A percentile compares a stretch with the other conserved stretches of the same genome.
These are phyloP conservation scores for Andinoacara biseriatus DNA, from an alignment of 2,113 vertebrate species.

Conservation along the genomic window DNA sequence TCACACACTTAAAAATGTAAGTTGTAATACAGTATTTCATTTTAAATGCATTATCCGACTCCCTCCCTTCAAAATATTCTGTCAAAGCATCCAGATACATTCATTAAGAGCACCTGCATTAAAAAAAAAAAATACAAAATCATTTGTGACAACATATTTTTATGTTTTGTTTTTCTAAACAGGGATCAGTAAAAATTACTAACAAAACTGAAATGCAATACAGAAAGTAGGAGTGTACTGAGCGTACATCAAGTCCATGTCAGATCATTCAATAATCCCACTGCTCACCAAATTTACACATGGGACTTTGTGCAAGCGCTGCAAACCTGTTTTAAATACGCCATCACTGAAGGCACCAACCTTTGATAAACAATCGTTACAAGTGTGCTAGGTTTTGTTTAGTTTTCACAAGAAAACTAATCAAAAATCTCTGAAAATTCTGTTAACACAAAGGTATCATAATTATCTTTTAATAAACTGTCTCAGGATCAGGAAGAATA, in stretches of 20 bases:
- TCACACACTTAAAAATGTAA: not conserved
- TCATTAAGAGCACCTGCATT: not conserved
- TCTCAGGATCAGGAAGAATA: conserved; percentile 45
- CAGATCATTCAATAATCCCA: conserved; percentile 38
- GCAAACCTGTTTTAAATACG: conserved; percentile 45
- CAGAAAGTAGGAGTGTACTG: conserved; percentile 35
- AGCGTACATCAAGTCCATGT: conserved; percentile 27
- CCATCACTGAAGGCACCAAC: conserved; percentile 56
- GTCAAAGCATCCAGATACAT: not conserved
- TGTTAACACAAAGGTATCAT: conserved; percentile 22
- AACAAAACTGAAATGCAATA: conserved; percentile 51
- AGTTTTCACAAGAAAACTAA: conserved; percentile 24
- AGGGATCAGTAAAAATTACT: conserved; percentile 62
- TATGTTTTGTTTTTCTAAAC: conserved; percentile 53
- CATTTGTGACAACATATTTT: conserved; percentile 49
- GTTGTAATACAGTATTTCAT: not conserved
- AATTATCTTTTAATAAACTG: conserved; percentile 17
- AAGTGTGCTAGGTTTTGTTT: conserved; percentile 19
- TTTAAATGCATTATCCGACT: not conserved
- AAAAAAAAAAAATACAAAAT: conserved; percentile 31
- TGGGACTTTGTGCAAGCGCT: conserved; percentile 59
- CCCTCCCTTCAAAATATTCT: not conserved
- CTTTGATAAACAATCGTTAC: conserved; percentile 31
- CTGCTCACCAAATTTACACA: conserved; percentile 9
- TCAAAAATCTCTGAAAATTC: conserved; percentile 20